phyloP scores from a whole-genome alignment of 2,113 vertebrate species.

The Amphiprion ocellaris region DNA sequence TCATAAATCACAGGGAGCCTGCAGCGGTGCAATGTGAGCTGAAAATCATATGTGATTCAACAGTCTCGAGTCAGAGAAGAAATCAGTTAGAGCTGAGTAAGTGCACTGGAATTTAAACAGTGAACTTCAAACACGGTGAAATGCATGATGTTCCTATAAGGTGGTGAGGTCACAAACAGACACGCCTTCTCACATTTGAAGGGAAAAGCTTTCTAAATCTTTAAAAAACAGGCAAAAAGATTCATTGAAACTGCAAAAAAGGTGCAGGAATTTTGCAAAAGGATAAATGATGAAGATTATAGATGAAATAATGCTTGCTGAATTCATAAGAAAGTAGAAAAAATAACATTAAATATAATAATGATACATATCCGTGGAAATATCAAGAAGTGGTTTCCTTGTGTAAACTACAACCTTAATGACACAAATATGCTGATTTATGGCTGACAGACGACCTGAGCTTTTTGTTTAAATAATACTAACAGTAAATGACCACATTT shows the following conservation, averaged over 20 bases:
- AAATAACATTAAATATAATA: constrained; percentile 3
- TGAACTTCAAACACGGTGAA: constrained; percentile 37
- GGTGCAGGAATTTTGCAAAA: too few species aligned
- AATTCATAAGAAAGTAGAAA: neutral
- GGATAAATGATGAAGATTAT: neutral
- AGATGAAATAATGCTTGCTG: neutral
- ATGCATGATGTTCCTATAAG: neutral
- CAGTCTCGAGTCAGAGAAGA: constrained; percentile 64
- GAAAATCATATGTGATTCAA: constrained; percentile 73
- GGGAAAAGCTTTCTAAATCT: neutral
- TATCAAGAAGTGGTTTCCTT: constrained; percentile 10
- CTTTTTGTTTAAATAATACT: constrained; percentile 42
- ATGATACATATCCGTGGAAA: constrained; percentile 25
- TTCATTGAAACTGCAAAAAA: constrained; percentile 2
- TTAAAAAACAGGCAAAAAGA: neutral
- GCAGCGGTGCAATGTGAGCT: constrained; percentile 69
- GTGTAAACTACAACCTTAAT: constrained; percentile 9
- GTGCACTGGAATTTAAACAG: constrained; percentile 64
- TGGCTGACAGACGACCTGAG: constrained; percentile 25
- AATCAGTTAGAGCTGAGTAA: constrained; percentile 60
- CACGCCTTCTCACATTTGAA: neutral
- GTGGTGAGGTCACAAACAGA: constrained; percentile 11
- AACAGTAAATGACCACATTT: constrained; percentile 37
- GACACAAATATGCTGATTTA: constrained; percentile 43
- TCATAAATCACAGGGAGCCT: constrained; percentile 72